Evolutionary conservation across 2,797 vertebrate species (phyloP), one percentile per base, ranked within the genome.

Genomic region (Margarornis squamiger): DNA sequence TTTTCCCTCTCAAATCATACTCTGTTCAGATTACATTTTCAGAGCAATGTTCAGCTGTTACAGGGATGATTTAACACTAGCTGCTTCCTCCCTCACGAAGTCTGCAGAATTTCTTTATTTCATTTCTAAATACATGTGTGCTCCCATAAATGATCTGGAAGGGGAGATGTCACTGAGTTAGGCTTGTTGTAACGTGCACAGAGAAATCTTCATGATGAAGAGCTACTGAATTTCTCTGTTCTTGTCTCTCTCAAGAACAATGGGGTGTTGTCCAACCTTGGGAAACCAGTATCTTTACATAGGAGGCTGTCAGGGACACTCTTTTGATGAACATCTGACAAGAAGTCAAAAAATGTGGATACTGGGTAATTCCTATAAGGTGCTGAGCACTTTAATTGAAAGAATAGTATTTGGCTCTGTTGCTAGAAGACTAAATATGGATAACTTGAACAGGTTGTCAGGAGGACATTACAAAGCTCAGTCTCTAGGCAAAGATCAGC

Each of bases 41-140:
- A 55, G 58, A 84, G 45, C 20, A 24, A 61, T 8, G 54, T 39
- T 2, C 4, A 63, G 57, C 38, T 75, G n/a, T 51, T 76, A 34
- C 48, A 74, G 49, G 29, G 41, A 45, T 46, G 32, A 41, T 51
- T 85, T 58, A 70, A 68, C 43, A 51, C 34, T 4, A 61, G 21
- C 6, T 34, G 32, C 5, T 34, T 19, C 14, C 34, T 13, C 8
- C 12, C 11, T 5, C 5, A 4, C 0, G 0, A 52, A 38, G 22
- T 46, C 46, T n/a, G 46, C 15, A 67, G 41, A 74, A 36, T 45
- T 62, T 41, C 62, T 5, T 68, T 54, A 8, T 45, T 23, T 77
- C 16, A 2, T 61, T 67, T 9, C 54, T 66, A 46, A 65, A 75
- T 32, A 58, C 1, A 1, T 66, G n/a, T 1, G 0, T 30, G 21